These are phyloP conservation scores for Thymelicus acteon DNA, from an alignment of 2,888 invertebrate genomes.

Conservation along the genomic window DNA sequence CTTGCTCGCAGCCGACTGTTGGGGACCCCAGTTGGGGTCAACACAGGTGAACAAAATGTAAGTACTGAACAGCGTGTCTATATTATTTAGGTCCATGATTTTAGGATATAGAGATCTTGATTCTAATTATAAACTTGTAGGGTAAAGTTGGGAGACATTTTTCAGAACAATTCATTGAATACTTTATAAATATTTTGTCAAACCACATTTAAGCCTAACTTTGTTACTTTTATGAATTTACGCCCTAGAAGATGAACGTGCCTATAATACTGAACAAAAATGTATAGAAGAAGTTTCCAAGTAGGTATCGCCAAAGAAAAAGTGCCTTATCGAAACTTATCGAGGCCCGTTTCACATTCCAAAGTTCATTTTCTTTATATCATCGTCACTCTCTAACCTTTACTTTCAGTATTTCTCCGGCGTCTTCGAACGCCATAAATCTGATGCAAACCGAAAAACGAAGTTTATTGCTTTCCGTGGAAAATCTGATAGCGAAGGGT, in stretches of 20 bases:
- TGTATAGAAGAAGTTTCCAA: neutral
- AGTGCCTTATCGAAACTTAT: constrained; percentile 1
- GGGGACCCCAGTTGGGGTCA: no score
- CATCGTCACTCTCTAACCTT: constrained; percentile 19
- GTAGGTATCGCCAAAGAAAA: neutral
- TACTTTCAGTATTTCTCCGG: constrained; percentile 25
- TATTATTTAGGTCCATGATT: no score
- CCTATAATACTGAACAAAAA: neutral
- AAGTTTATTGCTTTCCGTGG: constrained; percentile 24
- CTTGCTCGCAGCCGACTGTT: no score
- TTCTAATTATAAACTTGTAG: neutral
- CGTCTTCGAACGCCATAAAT: constrained; percentile 16
- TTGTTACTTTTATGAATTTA: no score
- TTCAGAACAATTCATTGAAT: no score
- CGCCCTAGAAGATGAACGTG: no score
- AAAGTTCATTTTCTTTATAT: constrained; percentile 8
- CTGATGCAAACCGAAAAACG: constrained; percentile 24
- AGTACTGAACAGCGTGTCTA: no score
- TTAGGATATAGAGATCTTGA: neutral
- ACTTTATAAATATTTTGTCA: no score
- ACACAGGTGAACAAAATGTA: no score
- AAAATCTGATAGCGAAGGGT: constrained; percentile 14
- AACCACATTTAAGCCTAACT: no score
- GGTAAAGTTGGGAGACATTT: no score
- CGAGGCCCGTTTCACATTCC: constrained; percentile 1